Evolutionary conservation across 2,888 invertebrate genomes (phyloP), one percentile per base, ranked within the genome.

Genomic region (Azorinus chamasolen): DNA sequence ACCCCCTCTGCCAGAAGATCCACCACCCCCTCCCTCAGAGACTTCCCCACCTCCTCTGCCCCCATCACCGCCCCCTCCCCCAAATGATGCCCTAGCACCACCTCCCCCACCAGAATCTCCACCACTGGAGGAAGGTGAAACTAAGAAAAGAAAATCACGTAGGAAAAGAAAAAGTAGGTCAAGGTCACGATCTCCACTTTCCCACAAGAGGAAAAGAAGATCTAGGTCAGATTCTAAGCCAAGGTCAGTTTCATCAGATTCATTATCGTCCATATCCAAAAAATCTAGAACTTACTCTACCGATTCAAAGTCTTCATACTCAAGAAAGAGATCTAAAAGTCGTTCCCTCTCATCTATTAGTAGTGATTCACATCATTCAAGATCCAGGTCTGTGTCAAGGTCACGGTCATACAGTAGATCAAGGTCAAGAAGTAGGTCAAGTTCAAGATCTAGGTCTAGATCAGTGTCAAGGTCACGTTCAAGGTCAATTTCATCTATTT

Each of bases 1-100:
- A 10, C 83, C 71, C 45, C 83, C 76, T 18, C 54, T 75, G 22
- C 73, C 80, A 14, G 72, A 63, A 37, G 71, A 73, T 12, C 84
- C 79, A 10, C 83, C 84, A 4, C 85, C 83, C 18, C 79, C 79
- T 24, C 80, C 80, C 8, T 61, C 59, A 16, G 75, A 78, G 4
- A 76, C 79, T 2, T 61, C 79, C 20, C 66, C 69, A 10, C 80
- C 81, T 25, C 77, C 79, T 25, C 64, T 73, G 12, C 79, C 79
- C 37, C 77, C 79, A n/a, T 65, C 51, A 1, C 81, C 79, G 16
- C 80, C 73, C 18, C 78, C 78, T 25, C 62, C 72, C 2, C 27
- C 58, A 12, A 59, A 20, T n/a, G 66, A 68, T 3, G 50, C 61
- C 16, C 32, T 25, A 4, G 59, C 55, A 16, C 43, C 55, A 3